Evolutionary conservation across 2,888 invertebrate species (phyloP), one percentile per base, ranked within the genome.

Genomic region (Phymatocera aterrima): DNA sequence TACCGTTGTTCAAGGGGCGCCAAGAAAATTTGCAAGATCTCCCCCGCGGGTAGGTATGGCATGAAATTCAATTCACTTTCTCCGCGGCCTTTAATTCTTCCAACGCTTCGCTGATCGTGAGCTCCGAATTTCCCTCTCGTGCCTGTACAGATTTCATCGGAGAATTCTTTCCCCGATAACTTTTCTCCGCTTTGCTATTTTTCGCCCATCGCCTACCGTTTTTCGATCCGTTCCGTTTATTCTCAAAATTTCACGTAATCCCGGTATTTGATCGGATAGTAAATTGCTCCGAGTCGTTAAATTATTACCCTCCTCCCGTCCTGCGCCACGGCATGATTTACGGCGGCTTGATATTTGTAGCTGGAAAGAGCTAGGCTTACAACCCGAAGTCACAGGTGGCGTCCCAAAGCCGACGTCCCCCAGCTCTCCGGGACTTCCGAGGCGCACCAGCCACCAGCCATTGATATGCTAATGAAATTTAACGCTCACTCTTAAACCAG

Each of bases 401-500:
- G 72, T 72, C 72, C 21, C n/a, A n/a, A n/a, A n/a, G n/a, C n/a
- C 48, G 48, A 51, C 51, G 72, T 34, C 72, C 72, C 72, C 72
- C 51, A 34, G 3, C 31, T 21, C 31, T 31, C 70, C n/a, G 31
- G 48, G 70, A 51, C 48, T 72, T 72, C 51, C 48, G 51, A 43
- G 60, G 75, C 84, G 83, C 85, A 85, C 88, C 89, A 89, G 89
- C 88, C 88, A 84, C 89, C 89, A 88, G n/a, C 88, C 89, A 90
- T 90, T 90, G 90, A 90, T 90, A 90, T 90, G 90, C 90, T 90
- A 90, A 90, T 90, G 90, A 90, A 90, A 90, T 90, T 90, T 90
- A 90, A 89, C 88, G 88, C 90, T 88, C 89, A 88, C 86, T 86
- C 87, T 84, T 81, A 81, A 77, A 78, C 81, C 65, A 79, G 79